phyloP scores from a whole-genome alignment of 1,140 invertebrate species.

The Orchestia grillus region DNA sequence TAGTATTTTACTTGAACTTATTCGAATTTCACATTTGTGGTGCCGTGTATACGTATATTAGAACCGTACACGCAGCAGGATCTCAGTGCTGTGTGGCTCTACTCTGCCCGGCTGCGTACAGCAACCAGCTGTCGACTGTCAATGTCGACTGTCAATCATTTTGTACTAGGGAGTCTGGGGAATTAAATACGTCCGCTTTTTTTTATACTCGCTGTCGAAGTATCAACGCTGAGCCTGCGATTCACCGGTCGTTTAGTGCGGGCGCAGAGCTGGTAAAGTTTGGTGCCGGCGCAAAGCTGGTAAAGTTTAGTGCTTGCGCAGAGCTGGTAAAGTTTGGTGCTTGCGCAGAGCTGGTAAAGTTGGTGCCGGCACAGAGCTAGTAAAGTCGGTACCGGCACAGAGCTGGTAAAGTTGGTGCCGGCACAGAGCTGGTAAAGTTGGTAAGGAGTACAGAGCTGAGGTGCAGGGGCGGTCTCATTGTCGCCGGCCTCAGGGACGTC shows the following conservation, averaged over 20 bases:
- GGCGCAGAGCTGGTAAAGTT: background rate
- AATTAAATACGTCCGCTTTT: background rate
- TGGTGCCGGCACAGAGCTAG: background rate
- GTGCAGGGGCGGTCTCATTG: background rate
- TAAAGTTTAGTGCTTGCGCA: background rate
- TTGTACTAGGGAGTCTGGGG: background rate
- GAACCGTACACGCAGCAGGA: background rate
- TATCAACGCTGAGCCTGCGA: background rate
- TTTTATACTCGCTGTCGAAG: background rate
- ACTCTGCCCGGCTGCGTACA: background rate
- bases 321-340: background rate
- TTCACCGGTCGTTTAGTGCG: background rate
- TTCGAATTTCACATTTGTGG: background rate
- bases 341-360: background rate
- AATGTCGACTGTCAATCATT: background rate
- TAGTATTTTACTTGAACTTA: background rate
- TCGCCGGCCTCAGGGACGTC: too few species aligned
- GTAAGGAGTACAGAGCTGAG: background rate
- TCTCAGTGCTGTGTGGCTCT: background rate
- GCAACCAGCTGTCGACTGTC: background rate
- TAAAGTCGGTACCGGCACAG: too few species aligned
- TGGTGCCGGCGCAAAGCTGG: background rate
- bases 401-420: too few species aligned
- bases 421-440: too few species aligned
- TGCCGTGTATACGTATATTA: background rate